Conservation (phyloP, 2,888 invertebrate genomes). For the Eupeodes luniger region DNA sequence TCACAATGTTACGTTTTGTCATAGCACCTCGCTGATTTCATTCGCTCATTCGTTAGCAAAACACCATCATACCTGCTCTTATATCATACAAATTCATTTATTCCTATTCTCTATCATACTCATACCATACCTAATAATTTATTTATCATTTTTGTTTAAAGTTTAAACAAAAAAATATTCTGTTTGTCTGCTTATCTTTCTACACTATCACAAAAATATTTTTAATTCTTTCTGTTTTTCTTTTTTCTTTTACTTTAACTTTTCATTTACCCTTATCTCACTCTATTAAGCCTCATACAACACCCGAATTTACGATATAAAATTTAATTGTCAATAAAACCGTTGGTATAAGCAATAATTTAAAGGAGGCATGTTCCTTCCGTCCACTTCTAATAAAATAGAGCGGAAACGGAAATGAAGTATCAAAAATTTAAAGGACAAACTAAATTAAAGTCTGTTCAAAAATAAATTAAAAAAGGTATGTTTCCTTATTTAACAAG, state of each 20-base stretch:
- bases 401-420: too few species aligned
- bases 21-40: constrained; percentile 82
- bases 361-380: too few species aligned
- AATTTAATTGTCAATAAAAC: constrained; percentile 44
- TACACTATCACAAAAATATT: constrained; percentile 75
- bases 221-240: constrained; percentile 54
- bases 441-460: too few species aligned
- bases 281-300: constrained; percentile 64
- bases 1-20: constrained; percentile 84
- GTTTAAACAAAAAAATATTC: constrained; percentile 41
- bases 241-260: constrained; percentile 55
- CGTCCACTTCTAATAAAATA: too few species aligned
- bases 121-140: constrained; percentile 69
- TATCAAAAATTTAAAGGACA: too few species aligned
- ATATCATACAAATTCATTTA: constrained; percentile 62
- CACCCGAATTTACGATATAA: constrained; percentile 55
- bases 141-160: constrained; percentile 20
- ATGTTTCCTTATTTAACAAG: too few species aligned
- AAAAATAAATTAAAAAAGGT: too few species aligned
- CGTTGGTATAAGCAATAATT: too few species aligned
- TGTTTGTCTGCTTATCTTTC: constrained; percentile 40
- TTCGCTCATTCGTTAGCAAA: constrained; percentile 74
- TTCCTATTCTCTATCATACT: constrained; percentile 77
- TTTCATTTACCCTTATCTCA: constrained; percentile 69
- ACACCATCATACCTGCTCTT: constrained; percentile 60